phyloP scores from a whole-genome alignment of 1,140 invertebrate genomes.

The Chrysopa pallens region DNA sequence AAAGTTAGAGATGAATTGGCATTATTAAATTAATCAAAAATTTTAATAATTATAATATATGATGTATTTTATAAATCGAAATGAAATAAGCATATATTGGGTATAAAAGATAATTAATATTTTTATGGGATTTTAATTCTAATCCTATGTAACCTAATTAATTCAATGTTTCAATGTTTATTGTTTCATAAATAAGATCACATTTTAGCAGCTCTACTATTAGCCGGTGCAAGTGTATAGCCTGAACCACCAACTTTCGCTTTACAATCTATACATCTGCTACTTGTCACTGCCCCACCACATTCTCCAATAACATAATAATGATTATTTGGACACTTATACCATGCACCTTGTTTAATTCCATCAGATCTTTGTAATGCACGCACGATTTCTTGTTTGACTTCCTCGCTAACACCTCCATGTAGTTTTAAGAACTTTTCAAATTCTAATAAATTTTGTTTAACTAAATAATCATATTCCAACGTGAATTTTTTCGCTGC shows the following conservation, averaged over 20 bases:
- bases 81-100: too few relatives aligned
- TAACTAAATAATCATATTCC: conserved; percentile 5
- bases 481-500: conserved; percentile 2
- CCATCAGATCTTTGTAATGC: too few relatives aligned
- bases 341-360: conserved; percentile 31
- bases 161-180: too few relatives aligned
- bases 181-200: too few relatives aligned
- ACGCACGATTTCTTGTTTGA: conserved; percentile 35
- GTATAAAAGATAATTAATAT: too few relatives aligned
- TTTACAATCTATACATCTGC: conserved; percentile 27
- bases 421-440: not conserved
- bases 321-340: conserved; percentile 34
- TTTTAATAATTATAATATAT: too few relatives aligned
- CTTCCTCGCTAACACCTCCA: conserved; percentile 25
- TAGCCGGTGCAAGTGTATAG: conserved; percentile 17
- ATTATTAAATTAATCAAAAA: too few relatives aligned
- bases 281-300: conserved; percentile 27
- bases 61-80: too few relatives aligned
- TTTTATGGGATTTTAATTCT: too few relatives aligned
- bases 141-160: too few relatives aligned
- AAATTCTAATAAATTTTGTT: conserved; percentile 8
- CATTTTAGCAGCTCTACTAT: too few relatives aligned
- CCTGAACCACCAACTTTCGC: conserved; percentile 26
- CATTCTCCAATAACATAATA: conserved; percentile 34
- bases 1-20: too few relatives aligned